Evolutionary conservation across 1,140 invertebrate genomes (phyloP), one percentile per base, ranked within the genome.

Genomic region (Ditylenchus dipsaci): DNA sequence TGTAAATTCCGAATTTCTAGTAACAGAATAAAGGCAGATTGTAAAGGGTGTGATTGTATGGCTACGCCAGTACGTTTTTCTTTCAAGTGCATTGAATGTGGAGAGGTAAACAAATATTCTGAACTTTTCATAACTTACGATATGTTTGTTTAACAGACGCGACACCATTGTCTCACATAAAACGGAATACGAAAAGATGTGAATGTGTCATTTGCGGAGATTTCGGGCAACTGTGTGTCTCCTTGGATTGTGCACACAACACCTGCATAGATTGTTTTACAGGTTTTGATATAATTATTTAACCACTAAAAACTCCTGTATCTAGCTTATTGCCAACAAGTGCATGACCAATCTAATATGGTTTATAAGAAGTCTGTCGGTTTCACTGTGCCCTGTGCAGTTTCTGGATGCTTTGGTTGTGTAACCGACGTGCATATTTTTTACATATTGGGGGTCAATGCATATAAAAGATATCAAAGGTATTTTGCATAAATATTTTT

Each of bases 161-260:
- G n/a, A 29, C 68, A 29, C 38, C 67, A 1, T 21, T 70, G 17
- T 21, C 27, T 7, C 59, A 63, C 27, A 49, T 72, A 26, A 29
- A 30, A 53, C 21, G 21, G n/a, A 72, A 72, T 27, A n/a, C 33
- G 1, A 30, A 38, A 38, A 38, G n/a, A 8, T 45, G 27, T n/a
- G 70, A 73, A 21, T 72, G 70, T 65, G 38, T 73, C 0, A 72
- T 72, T 64, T 72, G 70, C 43, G 70, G 70, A 23, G 70, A 70
- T 27, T 42, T 74, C 0, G 62, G 71, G 17, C 15, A 17, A 15
- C 23, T 65, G 21, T 13, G 56, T 29, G 49, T 72, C 26, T 29
- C 43, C 23, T 43, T 72, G 15, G n/a, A 73, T 11, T 72, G 70
- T 59, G 30, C 23, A 30, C 71, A 72, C 53, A 27, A 33, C 19